phyloP scores from a whole-genome alignment of 92 coral and sea anemone species.

The Heteractis magnifica region DNA sequence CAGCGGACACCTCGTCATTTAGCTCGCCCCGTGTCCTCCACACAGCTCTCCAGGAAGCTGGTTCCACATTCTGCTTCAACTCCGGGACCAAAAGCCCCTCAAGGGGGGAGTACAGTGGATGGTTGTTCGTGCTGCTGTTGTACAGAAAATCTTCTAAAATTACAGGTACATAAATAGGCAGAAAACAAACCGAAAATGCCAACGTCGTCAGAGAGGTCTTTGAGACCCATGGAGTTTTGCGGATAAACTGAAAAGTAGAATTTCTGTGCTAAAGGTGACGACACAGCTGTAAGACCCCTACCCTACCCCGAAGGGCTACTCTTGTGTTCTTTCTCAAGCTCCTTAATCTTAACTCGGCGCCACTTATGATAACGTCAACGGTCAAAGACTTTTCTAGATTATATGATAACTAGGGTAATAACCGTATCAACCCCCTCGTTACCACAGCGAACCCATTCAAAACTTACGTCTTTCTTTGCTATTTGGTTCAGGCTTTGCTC shows the following conservation, averaged over 20 bases:
- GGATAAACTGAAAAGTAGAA: too few relatives aligned
- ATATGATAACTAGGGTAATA: background rate
- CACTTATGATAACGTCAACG: too few relatives aligned
- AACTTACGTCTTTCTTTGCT: background rate
- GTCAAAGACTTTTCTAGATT: too few relatives aligned
- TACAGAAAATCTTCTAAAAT: constrained; percentile 71
- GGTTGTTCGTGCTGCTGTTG: constrained; percentile 86
- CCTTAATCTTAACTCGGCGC: too few relatives aligned
- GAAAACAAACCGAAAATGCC: too few relatives aligned
- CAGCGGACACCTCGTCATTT: constrained; percentile 34
- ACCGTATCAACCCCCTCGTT: background rate
- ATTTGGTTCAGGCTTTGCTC: constrained; percentile 65
- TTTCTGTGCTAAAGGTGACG: too few relatives aligned
- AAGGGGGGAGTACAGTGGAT: constrained; percentile 29
- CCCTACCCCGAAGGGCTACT: too few relatives aligned
- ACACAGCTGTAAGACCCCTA: too few relatives aligned
- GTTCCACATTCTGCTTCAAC: background rate
- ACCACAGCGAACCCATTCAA: background rate
- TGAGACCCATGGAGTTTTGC: too few relatives aligned
- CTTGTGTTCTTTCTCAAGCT: too few relatives aligned
- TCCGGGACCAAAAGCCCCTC: background rate
- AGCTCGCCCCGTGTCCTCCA: constrained; percentile 13
- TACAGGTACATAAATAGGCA: constrained; percentile 61
- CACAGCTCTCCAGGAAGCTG: constrained; percentile 11
- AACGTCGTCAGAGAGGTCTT: too few relatives aligned